These are phyloP conservation scores for Myopa tessellatipennis DNA, from an alignment of 2,888 invertebrate species.

Conservation along the genomic window DNA sequence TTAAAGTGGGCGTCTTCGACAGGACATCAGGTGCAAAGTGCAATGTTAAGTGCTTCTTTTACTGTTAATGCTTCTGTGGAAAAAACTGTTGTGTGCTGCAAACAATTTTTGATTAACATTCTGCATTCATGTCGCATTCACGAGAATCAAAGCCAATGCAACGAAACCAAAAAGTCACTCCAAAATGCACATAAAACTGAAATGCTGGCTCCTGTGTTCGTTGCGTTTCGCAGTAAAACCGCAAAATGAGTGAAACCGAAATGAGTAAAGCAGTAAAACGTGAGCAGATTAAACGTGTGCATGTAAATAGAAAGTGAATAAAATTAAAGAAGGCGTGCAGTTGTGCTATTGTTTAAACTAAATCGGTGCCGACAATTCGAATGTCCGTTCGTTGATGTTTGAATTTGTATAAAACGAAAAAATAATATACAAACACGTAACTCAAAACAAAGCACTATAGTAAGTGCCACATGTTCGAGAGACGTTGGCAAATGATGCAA, in stretches of 20 bases:
- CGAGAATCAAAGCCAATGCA: conserved; percentile 39
- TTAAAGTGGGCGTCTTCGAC: neutral
- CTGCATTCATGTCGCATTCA: conserved; percentile 43
- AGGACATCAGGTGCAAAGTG: conserved; percentile 24
- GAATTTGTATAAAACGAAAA: neutral
- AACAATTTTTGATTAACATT: conserved; percentile 44
- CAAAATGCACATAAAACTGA: conserved; percentile 23
- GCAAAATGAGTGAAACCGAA: neutral
- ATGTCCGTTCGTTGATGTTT: neutral
- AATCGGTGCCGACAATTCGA: neutral
- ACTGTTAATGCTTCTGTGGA: conserved; percentile 12
- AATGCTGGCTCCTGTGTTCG: conserved; percentile 12
- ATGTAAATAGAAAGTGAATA: neutral
- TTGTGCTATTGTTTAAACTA: neutral
- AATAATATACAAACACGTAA: neutral
- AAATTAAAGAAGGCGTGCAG: neutral
- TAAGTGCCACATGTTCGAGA: too few species aligned
- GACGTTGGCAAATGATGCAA: neutral
- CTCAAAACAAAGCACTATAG: neutral
- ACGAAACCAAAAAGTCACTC: conserved; percentile 23
- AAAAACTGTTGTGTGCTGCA: conserved; percentile 16
- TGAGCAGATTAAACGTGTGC: neutral
- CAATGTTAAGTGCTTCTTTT: conserved; percentile 16
- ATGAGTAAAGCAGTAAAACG: conserved; percentile 14
- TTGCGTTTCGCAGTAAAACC: conserved; percentile 16